Percentiles rank a stretch among this genome's conserved stretches.
These are phyloP conservation scores for Bambusicola thoracicus DNA, from an alignment of 2,113 vertebrate genomes.

Conservation along the genomic window DNA sequence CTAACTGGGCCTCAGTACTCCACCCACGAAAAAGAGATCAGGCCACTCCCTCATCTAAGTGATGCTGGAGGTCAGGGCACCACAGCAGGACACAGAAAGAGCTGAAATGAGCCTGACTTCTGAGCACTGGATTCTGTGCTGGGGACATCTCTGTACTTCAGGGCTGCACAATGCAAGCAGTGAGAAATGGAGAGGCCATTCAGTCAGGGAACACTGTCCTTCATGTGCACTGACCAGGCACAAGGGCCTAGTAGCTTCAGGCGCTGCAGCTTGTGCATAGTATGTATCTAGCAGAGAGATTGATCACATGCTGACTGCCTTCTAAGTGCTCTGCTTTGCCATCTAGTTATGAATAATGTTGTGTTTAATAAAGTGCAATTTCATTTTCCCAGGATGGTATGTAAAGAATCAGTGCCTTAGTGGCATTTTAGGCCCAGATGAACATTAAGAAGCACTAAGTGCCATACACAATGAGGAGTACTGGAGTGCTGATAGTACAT, in stretches of 20 bases:
- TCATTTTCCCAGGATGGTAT: background rate
- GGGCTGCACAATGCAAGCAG: fast-evolving
- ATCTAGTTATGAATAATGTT: background rate
- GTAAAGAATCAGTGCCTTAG: background rate
- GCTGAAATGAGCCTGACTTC: background rate
- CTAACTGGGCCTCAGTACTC: too few species aligned
- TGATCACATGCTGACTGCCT: fast-evolving
- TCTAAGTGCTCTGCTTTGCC: background rate
- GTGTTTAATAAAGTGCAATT: background rate
- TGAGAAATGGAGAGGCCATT: background rate
- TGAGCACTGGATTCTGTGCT: background rate
- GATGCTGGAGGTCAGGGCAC: background rate
- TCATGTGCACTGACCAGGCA: fast-evolving
- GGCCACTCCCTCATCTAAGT: fast-evolving
- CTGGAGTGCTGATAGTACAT: background rate
- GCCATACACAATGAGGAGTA: background rate
- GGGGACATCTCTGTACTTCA: too few species aligned
- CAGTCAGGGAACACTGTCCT: fast-evolving
- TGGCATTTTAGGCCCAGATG: background rate
- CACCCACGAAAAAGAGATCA: background rate
- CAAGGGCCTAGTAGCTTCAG: fast-evolving
- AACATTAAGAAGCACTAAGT: fast-evolving
- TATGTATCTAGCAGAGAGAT: fast-evolving
- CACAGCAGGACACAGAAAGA: background rate
- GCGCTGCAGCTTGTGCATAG: fast-evolving